Base-by-base conservation (phyloP, 2,113 vertebrate species). In the Eudyptes chrysolophus region DNA sequence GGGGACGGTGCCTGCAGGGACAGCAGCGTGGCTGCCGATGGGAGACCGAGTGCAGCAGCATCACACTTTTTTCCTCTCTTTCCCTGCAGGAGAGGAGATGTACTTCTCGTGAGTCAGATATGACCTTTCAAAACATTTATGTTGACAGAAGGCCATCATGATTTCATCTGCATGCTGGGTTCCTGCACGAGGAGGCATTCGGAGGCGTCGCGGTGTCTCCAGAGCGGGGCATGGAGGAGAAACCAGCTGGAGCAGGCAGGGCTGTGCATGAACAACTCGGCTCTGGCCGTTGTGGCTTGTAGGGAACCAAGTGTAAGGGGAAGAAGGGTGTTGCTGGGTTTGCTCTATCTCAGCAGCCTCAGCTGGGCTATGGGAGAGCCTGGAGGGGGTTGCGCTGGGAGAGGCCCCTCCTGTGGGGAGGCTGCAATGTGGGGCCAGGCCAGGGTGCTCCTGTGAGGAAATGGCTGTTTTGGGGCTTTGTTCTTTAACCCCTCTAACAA, bases 231-330 rank as follows among this genome's bases (percentile, higher is more conserved):
- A 54, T 0, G 11, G 62, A 66, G 93, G 68, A 81, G 69, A 8
- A 38, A 1, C 5, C 34, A 24, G 66, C 64, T 3, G 54, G 20
- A 57, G 75, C 55, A 22, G 83, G 76, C 58, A n/a, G 60, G 34
- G 80, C 34, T 13, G 72, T 0, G 71, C 20, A 1, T 1, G 14
- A 70, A 81, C 49, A 7, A 8, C 80, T 29, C 4, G 2, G 54
- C 71, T 60, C 29, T 0, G 0, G 13, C 40, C 0, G 0, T 0
- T 12, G 14, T 14, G 21, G 22, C 9, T 51, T 1, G 7, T 0
- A 40, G 75, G 75, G 25, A 30, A 8, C 0, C 2, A 22, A 6
- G 60, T 2, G 0, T 2, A 5, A 40, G 9, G n/a, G 46, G n/a
- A 18, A 24, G 13, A 20, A 18, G 25, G 70, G 10, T 4, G 0